Evolutionary conservation across 2,113 vertebrate genomes (phyloP).

Genomic region (Thalassoma bifasciatum): DNA sequence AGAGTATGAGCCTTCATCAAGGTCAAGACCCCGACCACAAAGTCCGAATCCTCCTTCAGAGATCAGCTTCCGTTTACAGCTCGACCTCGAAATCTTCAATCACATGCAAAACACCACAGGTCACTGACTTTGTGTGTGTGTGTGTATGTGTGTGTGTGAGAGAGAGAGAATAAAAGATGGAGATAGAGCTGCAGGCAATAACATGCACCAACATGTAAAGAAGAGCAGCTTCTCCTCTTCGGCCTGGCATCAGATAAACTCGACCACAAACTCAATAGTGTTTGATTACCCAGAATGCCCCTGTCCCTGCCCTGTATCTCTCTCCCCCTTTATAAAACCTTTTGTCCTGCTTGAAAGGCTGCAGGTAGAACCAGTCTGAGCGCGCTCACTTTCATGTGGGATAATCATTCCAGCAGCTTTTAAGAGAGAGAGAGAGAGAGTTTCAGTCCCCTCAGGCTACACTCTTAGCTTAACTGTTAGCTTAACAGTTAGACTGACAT

Average conservation of each 20-base stretch:
- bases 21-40: neutral
- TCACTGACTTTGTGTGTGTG: neutral
- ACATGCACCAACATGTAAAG: neutral
- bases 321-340: neutral
- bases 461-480: neutral
- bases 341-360: constrained; percentile 47
- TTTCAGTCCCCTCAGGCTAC: too few species aligned
- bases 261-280: constrained; percentile 34
- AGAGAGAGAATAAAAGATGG: neutral
- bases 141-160: constrained; percentile 6
- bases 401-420: constrained; percentile 12
- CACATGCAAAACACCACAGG: neutral
- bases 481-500: neutral
- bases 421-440: neutral
- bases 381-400: constrained; percentile 31
- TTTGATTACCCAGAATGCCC: constrained; percentile 40
- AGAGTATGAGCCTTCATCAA: neutral
- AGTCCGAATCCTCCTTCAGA: neutral
- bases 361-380: constrained; percentile 41
- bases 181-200: neutral
- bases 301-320: constrained; percentile 1
- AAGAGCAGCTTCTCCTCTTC: constrained; percentile 5
- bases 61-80: neutral
- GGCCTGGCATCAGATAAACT: constrained; percentile 11
- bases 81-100: neutral